phyloP scores from a whole-genome alignment of 2,888 invertebrate species.

The Noctua janthe region DNA sequence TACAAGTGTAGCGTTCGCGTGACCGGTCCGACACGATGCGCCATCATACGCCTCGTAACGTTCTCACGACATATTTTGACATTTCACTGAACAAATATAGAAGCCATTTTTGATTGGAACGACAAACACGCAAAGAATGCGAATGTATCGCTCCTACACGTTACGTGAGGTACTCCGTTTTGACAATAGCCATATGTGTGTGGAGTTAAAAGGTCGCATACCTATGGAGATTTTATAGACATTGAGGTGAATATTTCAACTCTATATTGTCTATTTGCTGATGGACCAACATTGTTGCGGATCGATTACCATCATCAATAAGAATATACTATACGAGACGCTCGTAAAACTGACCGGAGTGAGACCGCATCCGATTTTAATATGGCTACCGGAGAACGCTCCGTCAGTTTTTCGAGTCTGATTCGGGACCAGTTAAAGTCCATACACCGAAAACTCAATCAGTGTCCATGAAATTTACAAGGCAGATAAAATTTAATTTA shows the following conservation, averaged over 20 bases:
- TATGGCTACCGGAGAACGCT: conserved; percentile 80
- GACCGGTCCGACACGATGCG: conserved; percentile 84
- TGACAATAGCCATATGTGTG: conserved; percentile 73
- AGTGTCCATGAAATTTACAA: conserved; percentile 87
- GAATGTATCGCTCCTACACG: conserved; percentile 72
- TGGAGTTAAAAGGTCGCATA: conserved; percentile 73
- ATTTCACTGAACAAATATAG: conserved; percentile 88
- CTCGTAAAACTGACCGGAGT: conserved; percentile 66
- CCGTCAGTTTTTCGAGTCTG: conserved; percentile 68
- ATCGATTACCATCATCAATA: conserved; percentile 74
- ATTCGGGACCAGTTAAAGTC: conserved; percentile 68
- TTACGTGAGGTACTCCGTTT: conserved; percentile 59
- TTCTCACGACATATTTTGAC: conserved; percentile 89
- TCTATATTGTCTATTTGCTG: conserved; percentile 73
- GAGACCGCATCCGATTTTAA: conserved; percentile 79
- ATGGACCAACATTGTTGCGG: conserved; percentile 74
- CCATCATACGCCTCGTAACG: conserved; percentile 80
- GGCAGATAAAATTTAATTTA: conserved; percentile 88
- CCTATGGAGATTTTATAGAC: conserved; percentile 72
- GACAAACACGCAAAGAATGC: conserved; percentile 80
- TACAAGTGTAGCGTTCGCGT: conserved; percentile 84
- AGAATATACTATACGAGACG: conserved; percentile 47
- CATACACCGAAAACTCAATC: conserved; percentile 84
- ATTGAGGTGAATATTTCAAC: conserved; percentile 74
- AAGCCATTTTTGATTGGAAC: conserved; percentile 86